Evolutionary conservation across 2,888 invertebrate genomes (phyloP), one percentile per base, ranked within the genome.

Genomic region (Catonia carolina): DNA sequence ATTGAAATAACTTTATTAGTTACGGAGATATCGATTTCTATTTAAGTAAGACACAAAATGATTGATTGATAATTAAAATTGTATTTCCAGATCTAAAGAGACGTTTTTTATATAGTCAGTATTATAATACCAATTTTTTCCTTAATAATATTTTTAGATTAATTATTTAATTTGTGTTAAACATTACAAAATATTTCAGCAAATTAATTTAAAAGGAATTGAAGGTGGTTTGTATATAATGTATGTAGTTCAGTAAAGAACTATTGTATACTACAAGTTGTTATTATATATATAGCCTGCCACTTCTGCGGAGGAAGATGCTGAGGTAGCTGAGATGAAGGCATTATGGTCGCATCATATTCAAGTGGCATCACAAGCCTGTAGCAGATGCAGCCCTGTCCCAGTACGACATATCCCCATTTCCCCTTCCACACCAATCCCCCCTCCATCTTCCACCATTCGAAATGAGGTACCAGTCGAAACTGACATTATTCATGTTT

Each of bases 331-430:
- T 31, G 66, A 67, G 61, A 66, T 66, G 61, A 63, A 64, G 56
- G 65, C 64, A 35, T 60, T 64, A 61, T 65, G 67, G 63, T 63
- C 64, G 10, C 67, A 67, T 53, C 67, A 68, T 60, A 56, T 65
- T 55, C 62, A 60, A 55, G 59, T 64, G 48, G 65, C 64, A 35
- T 60, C 63, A 47, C 60, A 49, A 27, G 56, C 65, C 42, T 68
- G 68, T 62, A 63, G 61, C 47, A 59, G 58, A 31, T 67, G 67
- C 61, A 63, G 63, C 53, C 47, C 55, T 7, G 47, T 58, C 55
- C 36, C 56, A 37, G 36, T 17, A 48, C 54, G 37, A 45, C 55
- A 42, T 12, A n/a, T n/a, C n/a, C 22, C 45, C 22, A 45, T 1
- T 3, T 53, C 60, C 51, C 56, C 61, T 48, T 42, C 53, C 53